Evolutionary conservation across 1,140 invertebrate species (phyloP).

Genomic region (Cotesia chilonis): DNA sequence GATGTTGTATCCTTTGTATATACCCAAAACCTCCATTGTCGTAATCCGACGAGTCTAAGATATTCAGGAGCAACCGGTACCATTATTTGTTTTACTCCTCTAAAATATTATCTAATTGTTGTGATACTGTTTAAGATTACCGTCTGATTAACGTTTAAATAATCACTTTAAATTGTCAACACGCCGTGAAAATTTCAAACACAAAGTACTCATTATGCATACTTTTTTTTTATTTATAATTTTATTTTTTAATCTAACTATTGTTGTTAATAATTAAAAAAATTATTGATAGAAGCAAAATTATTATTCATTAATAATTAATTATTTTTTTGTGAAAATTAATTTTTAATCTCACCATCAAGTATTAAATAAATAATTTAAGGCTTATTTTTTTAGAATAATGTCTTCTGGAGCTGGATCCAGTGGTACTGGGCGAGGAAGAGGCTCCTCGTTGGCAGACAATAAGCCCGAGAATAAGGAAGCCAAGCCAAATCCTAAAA

Average conservation of each 20-base stretch:
- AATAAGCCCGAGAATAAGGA: conserved; percentile 83
- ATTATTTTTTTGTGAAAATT: conserved; percentile 2
- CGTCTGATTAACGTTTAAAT: neutral
- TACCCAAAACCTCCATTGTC: conserved; percentile 28
- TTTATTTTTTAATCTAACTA: conserved; percentile 21
- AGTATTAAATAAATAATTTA: conserved; percentile 18
- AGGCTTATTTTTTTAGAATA: conserved; percentile 45
- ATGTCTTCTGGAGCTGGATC: conserved; percentile 69
- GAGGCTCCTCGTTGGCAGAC: conserved; percentile 70
- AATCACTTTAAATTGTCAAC: conserved; percentile 37
- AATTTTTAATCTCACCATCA: conserved; percentile 3
- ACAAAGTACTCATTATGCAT: conserved; percentile 38
- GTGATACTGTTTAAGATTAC: neutral
- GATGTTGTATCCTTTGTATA: neutral
- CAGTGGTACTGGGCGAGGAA: conserved; percentile 70
- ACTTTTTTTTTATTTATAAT: neutral
- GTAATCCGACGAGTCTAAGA: conserved; percentile 22
- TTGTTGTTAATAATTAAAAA: conserved; percentile 17
- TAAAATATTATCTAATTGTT: neutral
- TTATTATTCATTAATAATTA: neutral
- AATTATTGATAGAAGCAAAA: neutral
- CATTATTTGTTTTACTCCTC: neutral
- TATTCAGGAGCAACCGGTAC: neutral
- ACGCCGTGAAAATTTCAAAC: conserved; percentile 45
- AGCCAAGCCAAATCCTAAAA: conserved; percentile 88